Base-by-base conservation (phyloP, 2,113 vertebrate genomes). In the Gopherus evgoodei region DNA sequence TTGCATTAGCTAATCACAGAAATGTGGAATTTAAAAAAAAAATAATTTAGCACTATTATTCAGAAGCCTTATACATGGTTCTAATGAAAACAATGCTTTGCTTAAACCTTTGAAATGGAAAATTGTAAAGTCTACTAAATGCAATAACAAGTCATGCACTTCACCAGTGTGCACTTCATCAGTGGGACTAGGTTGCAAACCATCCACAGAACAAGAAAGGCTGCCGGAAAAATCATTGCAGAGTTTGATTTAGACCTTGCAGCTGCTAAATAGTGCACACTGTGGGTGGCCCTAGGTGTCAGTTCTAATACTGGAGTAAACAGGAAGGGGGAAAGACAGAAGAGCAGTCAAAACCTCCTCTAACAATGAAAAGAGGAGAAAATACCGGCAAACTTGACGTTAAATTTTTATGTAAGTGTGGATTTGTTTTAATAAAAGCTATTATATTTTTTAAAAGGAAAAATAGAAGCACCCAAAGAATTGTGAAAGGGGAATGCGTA, bases 281-380 rank as follows among this genome's bases (percentile, higher is more conserved):
- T 90, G 79, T 97, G 96, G 96, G 97, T 97, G 96, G 96, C 86
- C 97, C 31, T 85, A 95, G 89, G 93, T 97, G 90, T 96, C 87
- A 85, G 80, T 78, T 94, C 80, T 57, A 89, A 54, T 62, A 81
- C 83, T 81, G 95, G 57, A 42, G 38, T 83, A 57, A 96, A 57
- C 83, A 94, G 69, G 90, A 81, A 78, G 76, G 78, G 76, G 78
- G 90, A 92, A 78, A 83, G 52, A 29, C 82, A 87, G 89, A 93
- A 89, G 31, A 81, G 8, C 54, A 42, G 22, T 59, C 54, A 59
- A 59, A 47, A 54, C 78, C 62, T 87, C 35, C 24, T 38, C 78
- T 86, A 86, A 79, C 44, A 78, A 21, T 24, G 35, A 50, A 47
- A 90, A 75, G 83, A 78, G 50, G 59, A 93, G 88, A 89, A 89